Evolutionary conservation across 1,140 invertebrate species (phyloP).

Genomic region (Camponotus vicinus): DNA sequence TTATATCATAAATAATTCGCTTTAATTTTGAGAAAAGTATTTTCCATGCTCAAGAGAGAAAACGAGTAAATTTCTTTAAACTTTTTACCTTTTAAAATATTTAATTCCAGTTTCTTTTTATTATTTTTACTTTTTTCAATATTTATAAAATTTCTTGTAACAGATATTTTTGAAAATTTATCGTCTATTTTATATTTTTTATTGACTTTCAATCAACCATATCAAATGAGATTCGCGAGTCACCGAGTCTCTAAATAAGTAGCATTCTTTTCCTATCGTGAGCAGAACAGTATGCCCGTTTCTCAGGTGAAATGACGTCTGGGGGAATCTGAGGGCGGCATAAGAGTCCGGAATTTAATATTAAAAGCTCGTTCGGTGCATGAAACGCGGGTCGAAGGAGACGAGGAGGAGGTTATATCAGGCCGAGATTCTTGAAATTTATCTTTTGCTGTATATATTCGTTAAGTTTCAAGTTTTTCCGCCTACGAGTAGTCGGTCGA

Average conservation of each 20-base stretch:
- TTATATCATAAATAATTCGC: neutral
- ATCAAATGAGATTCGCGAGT: slow-evolving; percentile 14
- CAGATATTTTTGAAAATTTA: neutral
- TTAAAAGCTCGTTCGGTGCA: slow-evolving; percentile 68
- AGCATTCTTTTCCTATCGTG: slow-evolving; percentile 23
- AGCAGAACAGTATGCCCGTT: slow-evolving; percentile 12
- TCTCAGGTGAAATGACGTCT: slow-evolving; percentile 59
- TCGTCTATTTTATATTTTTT: neutral
- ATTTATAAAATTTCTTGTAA: neutral
- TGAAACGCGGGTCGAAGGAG: slow-evolving; percentile 6
- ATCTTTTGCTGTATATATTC: slow-evolving; percentile 71
- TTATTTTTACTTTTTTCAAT: neutral
- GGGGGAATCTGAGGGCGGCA: slow-evolving; percentile 63
- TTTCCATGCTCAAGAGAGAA: neutral
- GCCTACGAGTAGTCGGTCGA: slow-evolving; percentile 2
- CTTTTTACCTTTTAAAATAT: neutral
- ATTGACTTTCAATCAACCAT: neutral
- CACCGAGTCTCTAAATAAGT: slow-evolving; percentile 33
- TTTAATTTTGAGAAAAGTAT: neutral
- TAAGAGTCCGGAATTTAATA: slow-evolving; percentile 74
- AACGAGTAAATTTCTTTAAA: neutral
- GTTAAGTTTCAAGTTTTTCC: slow-evolving; percentile 68
- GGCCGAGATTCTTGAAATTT: slow-evolving; percentile 69
- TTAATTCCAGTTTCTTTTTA: neutral
- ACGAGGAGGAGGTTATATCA: slow-evolving; percentile 3